A percentile compares a stretch with the other conserved stretches of the same genome.
Evolutionary conservation across 2,888 invertebrate genomes (phyloP).

Genomic region (Chromoteleia sp.): DNA sequence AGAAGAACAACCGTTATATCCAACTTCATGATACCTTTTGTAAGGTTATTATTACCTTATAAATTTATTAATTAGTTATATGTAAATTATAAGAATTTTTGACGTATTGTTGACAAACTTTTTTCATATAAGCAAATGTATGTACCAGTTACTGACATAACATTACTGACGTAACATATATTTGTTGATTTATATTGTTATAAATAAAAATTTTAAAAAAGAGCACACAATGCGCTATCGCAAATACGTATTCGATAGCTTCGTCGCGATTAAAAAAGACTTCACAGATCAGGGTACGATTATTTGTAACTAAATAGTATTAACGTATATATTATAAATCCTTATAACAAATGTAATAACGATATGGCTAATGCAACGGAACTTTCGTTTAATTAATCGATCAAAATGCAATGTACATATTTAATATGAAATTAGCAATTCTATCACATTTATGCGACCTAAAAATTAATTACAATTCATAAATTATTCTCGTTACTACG

Average conservation of each 20-base stretch:
- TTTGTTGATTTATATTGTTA: too few species aligned
- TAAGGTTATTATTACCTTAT: too few species aligned
- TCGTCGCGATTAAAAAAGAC: too few species aligned
- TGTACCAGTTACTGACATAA: background rate
- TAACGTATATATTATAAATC: too few species aligned
- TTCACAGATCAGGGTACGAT: too few species aligned
- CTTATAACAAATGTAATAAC: constrained; percentile 12
- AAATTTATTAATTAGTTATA: too few species aligned
- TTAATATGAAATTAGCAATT: constrained; percentile 13
- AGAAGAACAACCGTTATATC: too few species aligned
- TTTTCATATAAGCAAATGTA: constrained; percentile 4
- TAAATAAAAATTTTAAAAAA: background rate
- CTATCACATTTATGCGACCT: constrained; percentile 12
- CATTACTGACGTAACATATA: too few species aligned
- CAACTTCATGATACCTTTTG: too few species aligned
- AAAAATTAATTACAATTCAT: constrained; percentile 33
- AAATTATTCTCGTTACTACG: constrained; percentile 22
- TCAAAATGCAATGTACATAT: constrained; percentile 16
- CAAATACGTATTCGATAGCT: too few species aligned
- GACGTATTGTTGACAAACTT: background rate
- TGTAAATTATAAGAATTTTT: constrained; percentile 14
- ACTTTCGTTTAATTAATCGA: background rate
- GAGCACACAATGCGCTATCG: too few species aligned
- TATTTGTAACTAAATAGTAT: too few species aligned
- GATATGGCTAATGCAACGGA: background rate